Evolutionary conservation across 2,113 vertebrate species (phyloP), one percentile per base, ranked within the genome.

Genomic region (Oryzias woworae): DNA sequence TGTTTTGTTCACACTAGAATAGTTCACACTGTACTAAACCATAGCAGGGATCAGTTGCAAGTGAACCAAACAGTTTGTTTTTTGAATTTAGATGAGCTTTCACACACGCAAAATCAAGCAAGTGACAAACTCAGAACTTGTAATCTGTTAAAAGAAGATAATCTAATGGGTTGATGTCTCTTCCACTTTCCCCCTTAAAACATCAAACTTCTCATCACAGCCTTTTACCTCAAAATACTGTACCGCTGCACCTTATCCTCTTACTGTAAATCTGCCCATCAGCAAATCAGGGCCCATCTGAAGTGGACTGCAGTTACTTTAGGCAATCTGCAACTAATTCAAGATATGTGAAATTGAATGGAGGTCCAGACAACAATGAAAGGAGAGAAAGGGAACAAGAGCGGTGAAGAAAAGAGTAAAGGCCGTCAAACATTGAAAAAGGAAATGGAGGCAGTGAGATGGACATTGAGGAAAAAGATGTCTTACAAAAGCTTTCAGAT

Each of bases 311-410:
- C 54, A 3, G 77, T 76, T 90, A 90, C 88, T 89, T 89, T 87
- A 86, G 61, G 84, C 84, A 89, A 89, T 89, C 85, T 84, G 81
- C 83, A 86, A 73, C 77, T 89, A 83, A 90, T 91, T 90, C 85
- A 87, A 90, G 89, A 91, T 90, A 91, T 75, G 87, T 85, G 87
- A 75, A 91, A 91, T 91, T 90, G 88, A 88, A 89, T 69, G 81
- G 85, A 89, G 88, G 90, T 91, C 87, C 10, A 82, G 81, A 78
- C 71, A 77, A 64, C 77, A 80, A 74, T 50, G 69, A 64, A 55
- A 23, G 54, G 72, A 57, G 65, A 53, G 66, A 53, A 20, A 54
- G 22, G 44, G 50, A 44, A 60, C 51, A 60, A 59, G 36, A 50
- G 46, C 43, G 49, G 56, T 16, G 60, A 24, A 49, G 53, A 31